Conservation (phyloP, 2,888 invertebrate genomes). For the Luperina nickerlii region DNA sequence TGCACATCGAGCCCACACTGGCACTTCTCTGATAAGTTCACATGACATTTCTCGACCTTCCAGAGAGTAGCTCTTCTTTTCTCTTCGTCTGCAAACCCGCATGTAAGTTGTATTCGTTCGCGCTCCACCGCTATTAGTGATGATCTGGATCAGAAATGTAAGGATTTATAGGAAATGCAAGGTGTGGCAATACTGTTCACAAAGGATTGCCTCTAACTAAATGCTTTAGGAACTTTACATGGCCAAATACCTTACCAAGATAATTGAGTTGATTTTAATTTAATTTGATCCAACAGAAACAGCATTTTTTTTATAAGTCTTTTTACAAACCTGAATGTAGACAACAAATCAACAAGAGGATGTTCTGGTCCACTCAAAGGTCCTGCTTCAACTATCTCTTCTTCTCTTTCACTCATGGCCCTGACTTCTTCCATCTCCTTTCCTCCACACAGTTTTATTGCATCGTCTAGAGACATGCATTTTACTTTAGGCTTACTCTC, state of each 20-base stretch:
- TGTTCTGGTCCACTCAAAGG: slow-evolving; percentile 81
- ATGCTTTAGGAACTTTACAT: not conserved
- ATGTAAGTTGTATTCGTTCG: slow-evolving; percentile 75
- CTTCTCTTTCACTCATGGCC: slow-evolving; percentile 82
- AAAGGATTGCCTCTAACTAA: not conserved
- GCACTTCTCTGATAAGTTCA: slow-evolving; percentile 74
- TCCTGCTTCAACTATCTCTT: slow-evolving; percentile 81
- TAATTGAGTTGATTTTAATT: too few species aligned
- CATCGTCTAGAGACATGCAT: slow-evolving; percentile 82
- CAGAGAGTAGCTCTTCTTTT: slow-evolving; percentile 77
- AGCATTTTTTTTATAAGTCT: not conserved
- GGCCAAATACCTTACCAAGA: not conserved
- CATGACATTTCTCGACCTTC: slow-evolving; percentile 77
- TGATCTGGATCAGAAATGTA: slow-evolving; percentile 70
- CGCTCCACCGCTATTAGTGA: slow-evolving; percentile 83
- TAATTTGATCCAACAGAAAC: too few species aligned
- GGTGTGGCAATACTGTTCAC: not conserved
- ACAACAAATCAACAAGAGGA: slow-evolving; percentile 84
- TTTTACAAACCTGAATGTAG: slow-evolving; percentile 82
- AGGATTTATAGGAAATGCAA: not conserved
- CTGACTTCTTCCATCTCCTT: slow-evolving; percentile 81
- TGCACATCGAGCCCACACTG: slow-evolving; percentile 76
- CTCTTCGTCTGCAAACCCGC: slow-evolving; percentile 78
- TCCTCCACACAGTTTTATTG: slow-evolving; percentile 79
- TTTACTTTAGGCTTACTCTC: slow-evolving; percentile 69